Base-by-base conservation (phyloP, 2,113 vertebrate species). In the Smithornis capensis region DNA sequence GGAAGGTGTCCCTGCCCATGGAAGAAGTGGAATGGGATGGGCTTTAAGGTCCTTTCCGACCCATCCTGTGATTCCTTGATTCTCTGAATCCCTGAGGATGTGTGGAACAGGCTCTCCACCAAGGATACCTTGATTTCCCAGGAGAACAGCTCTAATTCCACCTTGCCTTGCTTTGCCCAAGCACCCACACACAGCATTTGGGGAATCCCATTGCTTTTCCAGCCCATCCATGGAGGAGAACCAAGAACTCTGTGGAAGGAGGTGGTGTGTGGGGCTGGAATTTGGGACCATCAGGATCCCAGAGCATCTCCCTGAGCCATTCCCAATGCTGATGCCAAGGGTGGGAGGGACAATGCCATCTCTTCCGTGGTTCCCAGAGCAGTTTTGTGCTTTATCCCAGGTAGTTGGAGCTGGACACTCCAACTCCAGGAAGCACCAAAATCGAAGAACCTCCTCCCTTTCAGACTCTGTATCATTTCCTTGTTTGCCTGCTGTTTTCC, bases 151-250 rank as follows among this genome's bases (percentile, higher is more conserved):
- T 77, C 37, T 35, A 22, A 9, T 79, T 29, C 25, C 67, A 53
- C 70, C 55, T 52, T 18, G 17, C 11, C 37, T 50, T 62, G 68
- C 56, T 19, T 12, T 19, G 37, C 53, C 28, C 31, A 28, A 37
- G 27, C 22, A 44, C 3, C 74, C n/a, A 4, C 21, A 17, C 3
- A 1, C 2, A 29, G 65, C 2, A 1, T 1, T 19, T 5, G 33
- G 35, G 11, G 35, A 87, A 38, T 28, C 13, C 63, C 9, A 0
- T 8, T 10, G 38, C 56, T 65, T 75, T 27, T 16, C n/a, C 57
- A 73, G 52, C 52, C 31, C 38, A 5, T 18, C 23, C 4, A 2
- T 38, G 37, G 37, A 63, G 62, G 8, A 28, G 42, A 44, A 25
- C 7, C 27, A 12, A 12, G 27, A 37, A 55, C 31, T 23, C 44